Evolutionary conservation across 2,113 vertebrate genomes (phyloP), one percentile per base, ranked within the genome.

Genomic region (Rhodinocichla rosea): DNA sequence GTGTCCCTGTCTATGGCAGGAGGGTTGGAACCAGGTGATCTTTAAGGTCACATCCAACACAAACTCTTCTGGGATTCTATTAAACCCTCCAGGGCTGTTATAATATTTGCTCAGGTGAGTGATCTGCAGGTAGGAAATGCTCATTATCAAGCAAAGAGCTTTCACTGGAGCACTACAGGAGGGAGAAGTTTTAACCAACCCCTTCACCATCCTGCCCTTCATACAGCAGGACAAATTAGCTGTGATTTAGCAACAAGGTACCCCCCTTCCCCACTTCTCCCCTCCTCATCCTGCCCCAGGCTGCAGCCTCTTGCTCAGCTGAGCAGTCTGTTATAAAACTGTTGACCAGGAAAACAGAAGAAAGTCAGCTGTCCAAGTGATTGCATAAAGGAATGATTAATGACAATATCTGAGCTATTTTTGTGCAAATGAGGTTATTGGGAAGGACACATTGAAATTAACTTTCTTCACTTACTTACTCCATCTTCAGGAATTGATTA

Each of bases 371-470:
- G 81, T 22, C 44, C 35, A 33, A 80, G 50, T 67, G 79, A 80
- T 53, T 63, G 76, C 18, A 1, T 82, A 71, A 91, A 94, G 60
- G 65, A 57, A 73, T 60, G 69, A 94, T 89, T 82, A 95, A 95
- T 87, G 70, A 56, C 80, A 89, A 44, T 79, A 91, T 89, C 6
- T 87, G 81, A 95, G 81, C 87, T 79, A 82, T 95, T 91, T 96
- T 91, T 6, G 74, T 91, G 56, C 69, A 96, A 82, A 91, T 91
- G 57, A 92, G 89, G 91, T 95, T 94, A 96, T 55, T 94, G 73
- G 67, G 87, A 96, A 96, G 92, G 96, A 84, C 95, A 95, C 40
- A 50, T 1, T 13, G 53, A 95, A 96, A 95, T 91, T 87, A 95
- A 92, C 87, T 92, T 91, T 78, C 91, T 82, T 92, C 57, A 68